These are phyloP conservation scores for Pangasius macronema DNA, from an alignment of 2,797 vertebrate species.

Conservation along the genomic window DNA sequence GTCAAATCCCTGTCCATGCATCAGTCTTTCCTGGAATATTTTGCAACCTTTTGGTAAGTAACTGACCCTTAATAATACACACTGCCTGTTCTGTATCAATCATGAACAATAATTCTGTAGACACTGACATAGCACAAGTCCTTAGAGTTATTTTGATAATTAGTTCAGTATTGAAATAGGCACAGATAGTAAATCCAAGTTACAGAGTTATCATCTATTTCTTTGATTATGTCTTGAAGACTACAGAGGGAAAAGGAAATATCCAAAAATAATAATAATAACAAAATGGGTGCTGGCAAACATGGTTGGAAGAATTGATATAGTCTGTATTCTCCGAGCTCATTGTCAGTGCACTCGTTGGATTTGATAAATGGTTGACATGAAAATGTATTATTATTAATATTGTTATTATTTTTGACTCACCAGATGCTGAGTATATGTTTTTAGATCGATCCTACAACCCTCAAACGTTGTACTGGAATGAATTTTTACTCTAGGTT, in stretches of 20 bases:
- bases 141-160: not conserved
- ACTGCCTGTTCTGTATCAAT: not conserved
- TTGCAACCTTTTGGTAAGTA: conserved; percentile 5
- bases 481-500: conserved; percentile 20
- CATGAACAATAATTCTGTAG: conserved; percentile 1
- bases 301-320: not conserved
- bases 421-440: not conserved
- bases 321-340: not conserved
- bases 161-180: not conserved
- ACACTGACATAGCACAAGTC: not conserved
- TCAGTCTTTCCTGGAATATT: conserved; percentile 36
- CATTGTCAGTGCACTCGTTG: not conserved
- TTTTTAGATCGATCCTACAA: not conserved
- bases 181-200: not conserved
- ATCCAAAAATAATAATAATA: not conserved
- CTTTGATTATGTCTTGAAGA: not conserved
- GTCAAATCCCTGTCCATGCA: conserved; percentile 59
- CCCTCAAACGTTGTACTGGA: conserved; percentile 42
- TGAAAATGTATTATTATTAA: not conserved
- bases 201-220: not conserved
- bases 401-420: not conserved
- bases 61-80: not conserved
- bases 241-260: not conserved
- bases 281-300: not conserved
- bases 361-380: conserved; percentile 5